Base-by-base conservation (phyloP, 2,888 invertebrate species). In the Drosophila helvetica region DNA sequence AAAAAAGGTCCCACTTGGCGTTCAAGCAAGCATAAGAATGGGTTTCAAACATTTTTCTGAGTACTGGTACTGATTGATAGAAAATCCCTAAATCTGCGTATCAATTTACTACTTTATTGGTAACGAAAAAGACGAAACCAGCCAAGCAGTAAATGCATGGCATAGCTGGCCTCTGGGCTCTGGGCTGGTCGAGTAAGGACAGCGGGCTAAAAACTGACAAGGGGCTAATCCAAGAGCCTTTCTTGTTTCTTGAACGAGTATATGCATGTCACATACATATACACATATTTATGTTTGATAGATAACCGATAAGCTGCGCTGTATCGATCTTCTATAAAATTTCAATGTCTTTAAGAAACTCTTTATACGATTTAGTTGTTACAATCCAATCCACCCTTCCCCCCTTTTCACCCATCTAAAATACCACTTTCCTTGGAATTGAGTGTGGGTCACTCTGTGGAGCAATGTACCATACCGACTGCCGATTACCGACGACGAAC, bases 1-100 rank as follows among this genome's bases (percentile, higher is more conserved):
- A 46, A 58, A 63, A 57, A 64, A 59, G 72, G 66, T 62, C 47
- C 25, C 27, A 38, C 50, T 80, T 56, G 43, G 42, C n/a, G 27
- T 42, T 60, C 27, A 57, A 74, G 38, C 77, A 58, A 74, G 76
- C 75, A 82, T 74, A 57, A 70, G 74, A 75, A 78, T 68, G 57
- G 66, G 74, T 62, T 78, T 74, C 47, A 76, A 75, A 70, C 59
- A 63, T 64, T 77, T 77, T 86, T 80, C 79, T 59, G 54, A 73
- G 80, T 73, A 86, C 75, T 79, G 69, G 80, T 73, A 86, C 75
- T 79, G 69, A 73, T 75, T 77, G 69, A 55, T 59, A 77, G 71
- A 75, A 81, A 77, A 73, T 66, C 84, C 67, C 52, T 18, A 53
- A 70, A 75, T 82, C 70, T 75, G 69, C 68, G 82, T 76, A 82